Base-by-base conservation (phyloP, 2,797 vertebrate genomes). In the Syngnathus acus region DNA sequence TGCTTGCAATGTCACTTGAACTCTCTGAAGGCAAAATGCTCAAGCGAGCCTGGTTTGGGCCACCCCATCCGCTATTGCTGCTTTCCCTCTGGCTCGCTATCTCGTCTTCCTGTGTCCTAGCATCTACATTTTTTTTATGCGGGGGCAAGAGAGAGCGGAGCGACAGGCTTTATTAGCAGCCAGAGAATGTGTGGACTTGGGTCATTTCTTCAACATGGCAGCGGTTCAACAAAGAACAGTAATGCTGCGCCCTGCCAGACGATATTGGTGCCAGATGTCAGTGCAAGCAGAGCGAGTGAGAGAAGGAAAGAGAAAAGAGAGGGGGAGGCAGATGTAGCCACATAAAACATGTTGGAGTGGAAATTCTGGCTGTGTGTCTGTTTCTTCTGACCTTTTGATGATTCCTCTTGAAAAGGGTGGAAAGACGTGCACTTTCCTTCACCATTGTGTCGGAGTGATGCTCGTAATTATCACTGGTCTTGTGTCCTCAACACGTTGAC, bases 241-340 rank as follows among this genome's bases (percentile, higher is more conserved):
- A 84, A 88, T 79, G 85, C 84, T 81, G 75, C 78, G 90, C 88
- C 84, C 80, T 89, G 91, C 89, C 89, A 88, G 90, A 87, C 78
- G 76, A 90, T 89, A 90, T 94, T 92, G 92, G 91, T 94, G 94
- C 95, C 95, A 95, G 94, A 95, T 93, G 93, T 93, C 86, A 83
- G 86, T 65, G 78, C 75, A 68, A 83, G 81, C 9, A 69, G 70
- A 76, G 78, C 65, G 10, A 42, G 14, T 23, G 37, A 26, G 50
- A 1, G 50, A 53, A 9, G 14, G 55, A 23, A 23, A 16, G 55
- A 32, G 8, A 32, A 32, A 17, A 64, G 71, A 23, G 37, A 62
- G 60, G 32, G 47, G 53, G 59, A 61, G 65, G 69, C 75, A 85
- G 88, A 83, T 89, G 82, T 87, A 91, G 91, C 93, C 92, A 90